phyloP scores from a whole-genome alignment of 2,113 vertebrate species.

The Malaclemys terrapin region DNA sequence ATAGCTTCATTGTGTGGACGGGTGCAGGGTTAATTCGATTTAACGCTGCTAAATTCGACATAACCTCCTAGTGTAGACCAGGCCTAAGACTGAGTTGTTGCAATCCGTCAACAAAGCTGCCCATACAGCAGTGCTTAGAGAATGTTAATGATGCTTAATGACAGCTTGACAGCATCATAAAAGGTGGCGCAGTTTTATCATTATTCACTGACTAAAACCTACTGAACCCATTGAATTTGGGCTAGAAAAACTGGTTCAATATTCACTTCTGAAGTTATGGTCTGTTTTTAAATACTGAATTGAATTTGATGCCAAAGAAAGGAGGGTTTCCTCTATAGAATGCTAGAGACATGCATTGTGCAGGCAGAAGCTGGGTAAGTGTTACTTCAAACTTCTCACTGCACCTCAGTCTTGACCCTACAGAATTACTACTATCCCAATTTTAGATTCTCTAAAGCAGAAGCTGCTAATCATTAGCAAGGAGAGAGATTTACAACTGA shows the following conservation, averaged over 20 bases:
- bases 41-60: too few species aligned
- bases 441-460: not conserved
- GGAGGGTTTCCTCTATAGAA: not conserved
- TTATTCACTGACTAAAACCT: not conserved
- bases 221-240: not conserved
- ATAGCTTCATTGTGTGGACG: too few species aligned
- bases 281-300: not conserved
- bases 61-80: too few species aligned
- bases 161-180: conserved; percentile 18
- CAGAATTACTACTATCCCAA: not conserved
- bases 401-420: not conserved
- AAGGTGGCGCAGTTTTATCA: not conserved
- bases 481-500: accelerated
- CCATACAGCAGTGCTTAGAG: not conserved
- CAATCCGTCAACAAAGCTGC: not conserved
- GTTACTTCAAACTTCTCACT: not conserved
- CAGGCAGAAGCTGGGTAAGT: not conserved
- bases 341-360: not conserved
- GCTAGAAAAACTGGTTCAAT: not conserved
- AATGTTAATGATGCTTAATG: not conserved
- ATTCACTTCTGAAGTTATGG: not conserved
- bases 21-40: too few species aligned
- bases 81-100: not conserved
- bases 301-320: not conserved
- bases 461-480: conserved; percentile 7